phyloP scores from a whole-genome alignment of 2,797 vertebrate species.

The Chelidonichthys spinosus region DNA sequence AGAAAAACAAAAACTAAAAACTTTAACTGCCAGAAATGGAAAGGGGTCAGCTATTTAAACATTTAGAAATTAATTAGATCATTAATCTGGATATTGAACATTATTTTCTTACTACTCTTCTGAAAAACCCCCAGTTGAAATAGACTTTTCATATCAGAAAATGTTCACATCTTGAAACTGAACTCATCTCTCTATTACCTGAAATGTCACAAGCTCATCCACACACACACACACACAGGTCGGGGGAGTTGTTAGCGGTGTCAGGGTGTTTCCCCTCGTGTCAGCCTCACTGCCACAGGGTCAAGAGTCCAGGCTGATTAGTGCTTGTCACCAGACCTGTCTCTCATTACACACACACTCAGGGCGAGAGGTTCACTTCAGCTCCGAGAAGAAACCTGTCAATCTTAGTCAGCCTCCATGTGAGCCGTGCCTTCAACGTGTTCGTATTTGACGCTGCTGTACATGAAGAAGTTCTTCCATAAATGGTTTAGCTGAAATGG shows the following conservation, averaged over 20 bases:
- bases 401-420: slow-evolving; percentile 72
- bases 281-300: slow-evolving; percentile 61
- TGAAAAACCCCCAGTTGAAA: background rate
- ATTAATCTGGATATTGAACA: background rate
- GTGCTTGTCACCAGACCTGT: slow-evolving; percentile 67
- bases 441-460: slow-evolving; percentile 23
- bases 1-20: background rate
- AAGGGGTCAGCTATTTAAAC: background rate
- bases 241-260: slow-evolving; percentile 53
- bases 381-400: slow-evolving; percentile 78
- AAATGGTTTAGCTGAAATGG: background rate
- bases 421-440: slow-evolving; percentile 45
- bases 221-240: slow-evolving; percentile 27
- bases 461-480: slow-evolving; percentile 9
- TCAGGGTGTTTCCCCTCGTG: slow-evolving; percentile 53
- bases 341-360: slow-evolving; percentile 78
- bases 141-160: background rate
- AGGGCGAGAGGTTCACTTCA: slow-evolving; percentile 71
- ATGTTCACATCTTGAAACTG: background rate
- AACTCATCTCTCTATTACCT: slow-evolving; percentile 45
- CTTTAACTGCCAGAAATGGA: background rate
- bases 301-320: slow-evolving; percentile 78
- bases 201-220: slow-evolving; percentile 28
- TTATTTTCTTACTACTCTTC: background rate
- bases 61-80: background rate